A percentile compares a stretch with the other conserved stretches of the same genome.
Conservation (phyloP, 2,888 invertebrate genomes). For the Crematogaster levior region DNA sequence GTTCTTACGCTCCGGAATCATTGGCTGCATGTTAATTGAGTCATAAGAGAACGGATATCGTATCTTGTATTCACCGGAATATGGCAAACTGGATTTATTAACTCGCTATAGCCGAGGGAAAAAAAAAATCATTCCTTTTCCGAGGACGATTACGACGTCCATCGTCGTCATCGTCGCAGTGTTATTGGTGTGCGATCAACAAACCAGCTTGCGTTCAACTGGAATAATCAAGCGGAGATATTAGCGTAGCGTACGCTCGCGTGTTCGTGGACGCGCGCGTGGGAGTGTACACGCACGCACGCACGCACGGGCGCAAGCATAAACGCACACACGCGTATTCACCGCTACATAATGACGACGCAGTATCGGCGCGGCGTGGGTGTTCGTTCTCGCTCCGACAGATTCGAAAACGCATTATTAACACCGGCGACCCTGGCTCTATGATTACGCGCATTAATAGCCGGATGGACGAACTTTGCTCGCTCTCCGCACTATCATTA, state of each 20-base stretch:
- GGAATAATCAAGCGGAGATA: constrained; percentile 49
- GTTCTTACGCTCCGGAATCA: constrained; percentile 26
- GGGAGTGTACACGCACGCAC: background rate
- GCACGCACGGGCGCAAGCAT: background rate
- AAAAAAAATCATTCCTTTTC: constrained; percentile 29
- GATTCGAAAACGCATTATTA: constrained; percentile 85
- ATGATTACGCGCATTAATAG: constrained; percentile 85
- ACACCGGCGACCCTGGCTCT: constrained; percentile 83
- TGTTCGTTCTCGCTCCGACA: constrained; percentile 77
- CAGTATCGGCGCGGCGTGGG: constrained; percentile 78
- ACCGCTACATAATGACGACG: constrained; percentile 68
- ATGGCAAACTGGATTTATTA: constrained; percentile 33
- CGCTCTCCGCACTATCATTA: constrained; percentile 82
- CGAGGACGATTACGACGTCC: constrained; percentile 39
- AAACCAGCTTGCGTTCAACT: constrained; percentile 36
- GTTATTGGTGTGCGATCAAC: constrained; percentile 25
- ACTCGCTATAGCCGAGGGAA: background rate
- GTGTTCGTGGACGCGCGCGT: background rate
- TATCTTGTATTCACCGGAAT: constrained; percentile 8
- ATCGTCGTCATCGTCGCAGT: background rate
- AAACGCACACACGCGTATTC: background rate
- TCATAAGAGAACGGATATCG: constrained; percentile 18
- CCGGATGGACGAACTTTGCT: constrained; percentile 82
- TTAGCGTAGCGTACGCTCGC: constrained; percentile 23
- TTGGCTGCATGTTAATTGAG: constrained; percentile 35